Evolutionary conservation across 2,113 vertebrate genomes (phyloP).

Genomic region (Pseudorasbora parva): DNA sequence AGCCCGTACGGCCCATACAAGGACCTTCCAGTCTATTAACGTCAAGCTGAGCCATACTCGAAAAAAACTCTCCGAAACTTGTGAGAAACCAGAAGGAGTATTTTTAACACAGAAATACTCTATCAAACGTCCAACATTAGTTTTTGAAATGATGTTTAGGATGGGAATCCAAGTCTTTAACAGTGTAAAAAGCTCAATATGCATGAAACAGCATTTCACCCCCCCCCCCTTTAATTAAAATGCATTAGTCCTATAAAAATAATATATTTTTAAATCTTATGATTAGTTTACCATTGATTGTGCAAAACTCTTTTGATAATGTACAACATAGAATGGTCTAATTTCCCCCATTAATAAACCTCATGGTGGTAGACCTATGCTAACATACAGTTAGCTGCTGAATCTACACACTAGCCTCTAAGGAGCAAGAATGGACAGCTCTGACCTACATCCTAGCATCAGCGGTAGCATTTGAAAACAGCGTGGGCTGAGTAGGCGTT

Average conservation of each 20-base stretch:
- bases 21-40: too few species aligned
- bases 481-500: conserved; percentile 41
- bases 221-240: too few species aligned
- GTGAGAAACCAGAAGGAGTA: too few species aligned
- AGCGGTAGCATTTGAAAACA: conserved; percentile 3
- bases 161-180: too few species aligned
- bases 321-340: neutral
- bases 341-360: conserved; percentile 2
- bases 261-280: neutral
- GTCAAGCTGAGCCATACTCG: too few species aligned
- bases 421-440: conserved; percentile 9
- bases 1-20: too few species aligned
- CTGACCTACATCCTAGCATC: conserved; percentile 40
- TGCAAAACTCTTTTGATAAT: neutral
- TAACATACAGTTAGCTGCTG: conserved; percentile 37
- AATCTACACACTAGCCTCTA: conserved; percentile 32
- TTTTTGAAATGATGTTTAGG: too few species aligned
- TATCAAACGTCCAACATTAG: too few species aligned
- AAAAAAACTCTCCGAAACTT: too few species aligned
- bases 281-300: neutral
- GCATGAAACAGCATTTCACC: too few species aligned
- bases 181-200: too few species aligned
- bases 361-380: conserved; percentile 2
- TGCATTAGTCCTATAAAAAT: neutral
- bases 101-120: too few species aligned